Base-by-base conservation (phyloP, 2,113 vertebrate genomes). In the Hypocryptadius cinnamomeus region DNA sequence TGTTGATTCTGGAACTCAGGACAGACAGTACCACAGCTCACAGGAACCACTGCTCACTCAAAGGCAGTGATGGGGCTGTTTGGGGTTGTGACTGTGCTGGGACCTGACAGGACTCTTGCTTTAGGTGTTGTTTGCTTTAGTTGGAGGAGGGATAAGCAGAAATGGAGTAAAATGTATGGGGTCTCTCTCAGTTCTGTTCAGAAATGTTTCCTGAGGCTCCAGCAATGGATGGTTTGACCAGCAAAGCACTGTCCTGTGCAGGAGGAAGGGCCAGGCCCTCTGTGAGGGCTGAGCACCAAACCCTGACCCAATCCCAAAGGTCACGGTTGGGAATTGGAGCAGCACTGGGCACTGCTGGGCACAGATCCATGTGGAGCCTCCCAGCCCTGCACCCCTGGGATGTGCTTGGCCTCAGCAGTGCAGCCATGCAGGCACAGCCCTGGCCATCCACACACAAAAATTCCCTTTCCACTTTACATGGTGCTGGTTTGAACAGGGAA, bases 211-310 rank as follows among this genome's bases (percentile, higher is more conserved):
- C 31, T 45, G 30, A 44, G 68, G 69, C 39, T 71, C 61, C 44
- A 68, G 28, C 23, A 56, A 28, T 2, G 40, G 35, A 4, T 54
- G 33, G 1, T 69, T 24, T 39, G 74, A 15, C 8, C 0, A 0
- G 3, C 21, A 15, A n/a, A 44, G 35, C 0, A 0, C 22, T 7
- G 3, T 4, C 39, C 28, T 20, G n/a, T 6, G 39, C 31, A 8
- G 39, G 21, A 78, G 42, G 70, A 31, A 69, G 20, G 63, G 77
- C 8, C 42, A 8, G 74, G 31, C 48, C 74, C 68, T 65, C 33
- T 51, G 18, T 30, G 59, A 57, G 50, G 45, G 47, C 13, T 24
- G 61, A 35, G 21, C 1, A 6, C 64, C 54, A 66, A 81, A 69
- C 1, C 44, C 63, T 60, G 19, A 0, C 10, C 24, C 11, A 0